A percentile compares a stretch with the other conserved stretches of the same genome.
These are phyloP conservation scores for Sceliomorpha sp. DNA, from an alignment of 2,888 invertebrate species.

Conservation along the genomic window DNA sequence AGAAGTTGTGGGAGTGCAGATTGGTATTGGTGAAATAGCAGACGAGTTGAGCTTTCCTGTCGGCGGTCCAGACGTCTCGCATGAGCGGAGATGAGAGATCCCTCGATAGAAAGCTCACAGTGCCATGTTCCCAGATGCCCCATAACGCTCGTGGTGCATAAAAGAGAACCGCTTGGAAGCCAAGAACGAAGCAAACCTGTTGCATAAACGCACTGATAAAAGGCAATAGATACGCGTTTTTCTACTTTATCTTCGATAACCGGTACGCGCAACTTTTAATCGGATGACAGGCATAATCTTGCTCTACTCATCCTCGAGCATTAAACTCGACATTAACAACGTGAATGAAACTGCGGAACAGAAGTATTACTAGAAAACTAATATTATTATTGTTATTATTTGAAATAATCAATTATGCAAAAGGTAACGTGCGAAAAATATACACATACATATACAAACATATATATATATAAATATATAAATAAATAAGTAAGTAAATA, in stretches of 20 bases:
- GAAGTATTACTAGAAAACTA: too few relatives aligned
- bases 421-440: too few relatives aligned
- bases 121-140: constrained; percentile 87
- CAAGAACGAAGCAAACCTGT: constrained; percentile 83
- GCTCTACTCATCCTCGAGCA: too few relatives aligned
- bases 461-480: neutral
- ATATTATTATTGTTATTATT: too few relatives aligned
- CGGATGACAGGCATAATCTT: too few relatives aligned
- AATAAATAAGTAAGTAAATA: too few relatives aligned
- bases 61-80: constrained; percentile 82
- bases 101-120: constrained; percentile 83
- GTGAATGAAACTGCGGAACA: too few relatives aligned
- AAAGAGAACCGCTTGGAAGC: constrained; percentile 85
- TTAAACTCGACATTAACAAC: too few relatives aligned
- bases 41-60: constrained; percentile 82
- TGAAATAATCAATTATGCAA: too few relatives aligned
- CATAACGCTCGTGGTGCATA: constrained; percentile 87
- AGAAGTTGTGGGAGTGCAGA: constrained; percentile 83
- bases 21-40: constrained; percentile 83
- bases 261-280: too few relatives aligned
- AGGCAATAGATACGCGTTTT: neutral
- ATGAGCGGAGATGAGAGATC: constrained; percentile 83
- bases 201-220: constrained; percentile 31
- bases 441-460: too few relatives aligned
- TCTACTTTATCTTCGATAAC: too few relatives aligned